Base-by-base conservation (phyloP, 35 echinoderm and acorn worm genomes). In the Heliocidaris erythrogramma region DNA sequence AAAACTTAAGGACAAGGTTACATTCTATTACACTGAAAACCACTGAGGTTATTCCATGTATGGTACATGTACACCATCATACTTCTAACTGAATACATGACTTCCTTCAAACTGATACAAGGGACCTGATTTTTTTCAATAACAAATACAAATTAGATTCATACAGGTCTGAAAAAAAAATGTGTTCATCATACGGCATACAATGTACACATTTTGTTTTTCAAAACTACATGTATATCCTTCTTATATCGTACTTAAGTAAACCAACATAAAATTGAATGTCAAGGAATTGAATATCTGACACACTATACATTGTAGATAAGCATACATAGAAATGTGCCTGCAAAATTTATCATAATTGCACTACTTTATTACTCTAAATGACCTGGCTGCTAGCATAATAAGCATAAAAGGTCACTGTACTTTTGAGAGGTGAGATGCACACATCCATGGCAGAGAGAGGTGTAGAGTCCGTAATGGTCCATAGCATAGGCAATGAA, bases 391-490 rank as follows among this genome's bases (percentile, higher is more conserved):
- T 78, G 18, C 27, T 78, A 24, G 65, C 65, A 78, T 78, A 78
- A 78, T 78, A 78, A 78, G 65, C 65, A 78, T 78, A 78, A 78
- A 78, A 24, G 65, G 65, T 78, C 65, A 78, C 17, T 78, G 65
- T 78, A 78, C 65, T 78, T 78, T 78, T 1, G 65, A 27, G 65
- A 78, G 65, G 65, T 78, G 65, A 78, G 65, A 24, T 27, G 65
- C 18, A 78, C 27, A 78, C 65, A 78, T 78, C 7, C 65, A 78
- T 78, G 18, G 65, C 21, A 78, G 65, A 78, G 65, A 78, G 65
- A 78, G 65, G 65, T 78, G 65, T 78, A 78, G 65, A 78, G 65
- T 78, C 65, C n/a, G 65, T 78, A 78, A 78, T 78, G 65, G 65
- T 78, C 65, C 65, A 78, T 24, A 78, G 65, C 21, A 78, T 78